Evolutionary conservation across 2,113 vertebrate genomes (phyloP).

Genomic region (Hipposideros armiger): DNA sequence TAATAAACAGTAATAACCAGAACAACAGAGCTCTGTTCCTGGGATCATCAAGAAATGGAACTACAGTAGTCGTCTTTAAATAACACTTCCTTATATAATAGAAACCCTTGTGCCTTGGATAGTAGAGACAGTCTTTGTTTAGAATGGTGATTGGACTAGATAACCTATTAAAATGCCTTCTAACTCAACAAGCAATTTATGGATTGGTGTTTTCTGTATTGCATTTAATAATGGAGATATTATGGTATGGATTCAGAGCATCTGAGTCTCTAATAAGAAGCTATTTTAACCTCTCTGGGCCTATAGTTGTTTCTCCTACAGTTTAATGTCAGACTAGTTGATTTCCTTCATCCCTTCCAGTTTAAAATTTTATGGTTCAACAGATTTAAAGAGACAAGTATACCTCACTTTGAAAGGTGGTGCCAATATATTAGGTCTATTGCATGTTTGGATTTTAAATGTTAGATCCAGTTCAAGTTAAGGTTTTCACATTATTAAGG

Average conservation of each 20-base stretch:
- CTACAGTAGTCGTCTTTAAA: neutral
- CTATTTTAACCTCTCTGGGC: neutral
- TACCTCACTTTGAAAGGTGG: constrained; percentile 46
- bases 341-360: neutral
- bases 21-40: constrained; percentile 28
- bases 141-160: neutral
- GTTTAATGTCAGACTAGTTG: neutral
- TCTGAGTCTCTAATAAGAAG: constrained; percentile 8
- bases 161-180: constrained; percentile 30
- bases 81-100: constrained; percentile 5
- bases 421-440: neutral
- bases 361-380: constrained; percentile 44
- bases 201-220: constrained; percentile 22
- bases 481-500: neutral
- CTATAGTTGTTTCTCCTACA: neutral
- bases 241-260: neutral
- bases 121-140: constrained; percentile 53
- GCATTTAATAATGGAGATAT: constrained; percentile 25
- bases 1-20: constrained; percentile 24
- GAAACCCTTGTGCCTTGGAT: constrained; percentile 2
- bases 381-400: constrained; percentile 13
- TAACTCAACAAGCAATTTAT: constrained; percentile 5
- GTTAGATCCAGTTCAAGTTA: constrained; percentile 16
- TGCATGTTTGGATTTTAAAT: constrained; percentile 50
- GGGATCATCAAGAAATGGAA: constrained; percentile 4